Base-by-base conservation (phyloP, 2,797 vertebrate species). In the Valencia hispanica region DNA sequence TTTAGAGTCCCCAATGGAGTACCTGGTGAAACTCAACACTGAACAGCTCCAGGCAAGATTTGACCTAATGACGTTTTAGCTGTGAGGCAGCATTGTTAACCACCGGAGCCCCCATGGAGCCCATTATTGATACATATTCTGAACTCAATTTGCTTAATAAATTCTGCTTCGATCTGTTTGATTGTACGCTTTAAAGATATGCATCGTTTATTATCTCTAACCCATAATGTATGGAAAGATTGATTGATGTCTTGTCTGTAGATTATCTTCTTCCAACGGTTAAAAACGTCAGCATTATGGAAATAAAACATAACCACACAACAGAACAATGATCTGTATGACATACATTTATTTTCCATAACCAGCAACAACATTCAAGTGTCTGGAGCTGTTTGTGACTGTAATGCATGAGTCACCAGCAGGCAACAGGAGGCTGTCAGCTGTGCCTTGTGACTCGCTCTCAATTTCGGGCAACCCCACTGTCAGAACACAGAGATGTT, bases 361-460 rank as follows among this genome's bases (percentile, higher is more conserved):
- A 75, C 72, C 75, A 2, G 82, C 65, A 69, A 79, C 75, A 76
- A 39, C 66, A 74, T 70, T 73, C 65, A 86, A 80, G 6, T 68
- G 77, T 83, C 80, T 71, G 75, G 48, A 81, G 82, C 84, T 80
- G 48, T 86, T 80, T 70, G 78, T 47, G 25, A 39, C 72, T 72
- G 1, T 79, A 82, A 91, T 84, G 80, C 78, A 86, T 87, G 73
- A 84, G 84, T 81, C 72, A 84, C 84, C 88, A 77, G 85, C 83
- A 77, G 90, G 85, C 74, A 84, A 59, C 81, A 45, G 0, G 74
- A 74, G 76, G 79, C 77, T 75, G 82, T 79, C 74, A 68, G 73
- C 50, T 43, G 75, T 51, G 73, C 71, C 73, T 83, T 50, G 78
- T 82, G 89, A 89, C 85, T 87, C 17, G 57, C 79, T 87, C 77